These are phyloP conservation scores for Tolmerus cingulatus DNA, from an alignment of 2,888 invertebrate genomes.

Conservation along the genomic window DNA sequence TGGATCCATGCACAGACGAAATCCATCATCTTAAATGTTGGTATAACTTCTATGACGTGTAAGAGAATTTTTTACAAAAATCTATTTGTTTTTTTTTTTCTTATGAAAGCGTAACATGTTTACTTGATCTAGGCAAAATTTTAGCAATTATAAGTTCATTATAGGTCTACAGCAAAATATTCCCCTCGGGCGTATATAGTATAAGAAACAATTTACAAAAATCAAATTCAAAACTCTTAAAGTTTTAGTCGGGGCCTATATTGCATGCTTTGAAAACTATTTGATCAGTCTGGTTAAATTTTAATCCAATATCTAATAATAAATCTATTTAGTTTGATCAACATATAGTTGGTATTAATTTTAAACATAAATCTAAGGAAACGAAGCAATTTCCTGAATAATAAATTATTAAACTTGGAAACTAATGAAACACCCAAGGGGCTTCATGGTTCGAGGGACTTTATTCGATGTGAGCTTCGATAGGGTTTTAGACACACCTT, in stretches of 20 bases:
- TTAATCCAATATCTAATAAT: neutral
- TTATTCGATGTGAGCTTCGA: neutral
- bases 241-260: neutral
- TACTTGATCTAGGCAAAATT: too few species aligned
- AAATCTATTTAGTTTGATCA: neutral
- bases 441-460: neutral
- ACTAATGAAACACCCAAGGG: neutral
- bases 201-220: too few species aligned
- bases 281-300: neutral
- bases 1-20: too few species aligned
- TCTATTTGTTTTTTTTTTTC: too few species aligned
- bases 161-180: too few species aligned
- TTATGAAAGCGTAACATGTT: too few species aligned
- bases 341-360: neutral
- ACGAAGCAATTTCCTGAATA: neutral
- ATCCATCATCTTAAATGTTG: too few species aligned
- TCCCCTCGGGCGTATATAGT: too few species aligned
- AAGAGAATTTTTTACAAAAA: too few species aligned
- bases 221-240: too few species aligned
- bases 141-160: too few species aligned
- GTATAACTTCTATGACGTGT: too few species aligned
- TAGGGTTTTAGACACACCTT: neutral
- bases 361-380: neutral
- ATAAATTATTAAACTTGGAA: neutral
- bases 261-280: neutral